Evolutionary conservation across 1,140 invertebrate species (phyloP), one percentile per base, ranked within the genome.

Genomic region (Maconellicoccus hirsutus): DNA sequence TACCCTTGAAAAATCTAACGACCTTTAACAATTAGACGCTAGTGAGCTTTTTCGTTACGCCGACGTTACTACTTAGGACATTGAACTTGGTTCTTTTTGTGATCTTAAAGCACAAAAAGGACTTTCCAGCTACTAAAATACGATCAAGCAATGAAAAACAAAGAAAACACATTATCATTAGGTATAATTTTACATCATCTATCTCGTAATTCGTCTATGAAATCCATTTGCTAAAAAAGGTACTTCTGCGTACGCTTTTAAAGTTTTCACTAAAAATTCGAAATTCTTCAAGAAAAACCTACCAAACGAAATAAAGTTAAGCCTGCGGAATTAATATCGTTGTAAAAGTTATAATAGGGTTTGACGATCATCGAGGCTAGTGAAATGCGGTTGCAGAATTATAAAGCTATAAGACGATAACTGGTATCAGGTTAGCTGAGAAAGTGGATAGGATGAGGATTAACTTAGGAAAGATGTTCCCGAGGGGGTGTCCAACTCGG

Each of bases 321-420:
- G 61, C 61, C 61, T 66, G 61, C 61, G 61, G 61, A 66, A 66
- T 66, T 23, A 66, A 66, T 66, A 66, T 66, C 61, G 61, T 66
- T 66, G 61, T 66, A 66, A 25, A 66, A 66, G 61, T 66, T 66
- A 66, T 66, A 66, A 66, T 66, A 66, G 61, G 61, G 61, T 66
- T 66, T 66, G 61, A 66, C 61, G 61, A 66, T 66, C 61, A 66
- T 66, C 61, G 61, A 66, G 61, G 22, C 61, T 19, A 66, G 22
- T 19, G 25, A 23, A 66, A 66, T 25, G 61, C 25, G 61, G 19
- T 66, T 6, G 7, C 25, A 25, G 22, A 66, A 66, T 66, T 66
- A 66, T 66, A 66, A 66, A 66, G 61, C 61, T 66, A 66, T 66
- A 66, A 66, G 61, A 66, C 8, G 61, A 66, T 66, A 66, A 66